These are phyloP conservation scores for Apis cerana DNA, from an alignment of 1,140 invertebrate genomes.

Conservation along the genomic window DNA sequence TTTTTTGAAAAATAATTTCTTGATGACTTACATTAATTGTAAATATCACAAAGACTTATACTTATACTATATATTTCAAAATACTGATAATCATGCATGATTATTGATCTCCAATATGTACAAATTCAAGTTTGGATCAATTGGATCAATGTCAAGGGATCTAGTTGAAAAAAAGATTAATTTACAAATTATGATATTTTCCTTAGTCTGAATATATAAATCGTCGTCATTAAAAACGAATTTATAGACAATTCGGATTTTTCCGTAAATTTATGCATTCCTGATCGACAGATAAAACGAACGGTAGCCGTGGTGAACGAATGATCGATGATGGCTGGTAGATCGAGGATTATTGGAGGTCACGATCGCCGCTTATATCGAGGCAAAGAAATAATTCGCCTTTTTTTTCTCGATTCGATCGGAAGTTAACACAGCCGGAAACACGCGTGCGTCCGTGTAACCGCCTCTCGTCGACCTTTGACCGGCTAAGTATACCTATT, in stretches of 20 bases:
- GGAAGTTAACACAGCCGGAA: slow-evolving; percentile 35
- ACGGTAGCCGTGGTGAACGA: slow-evolving; percentile 63
- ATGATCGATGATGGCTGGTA: slow-evolving; percentile 69
- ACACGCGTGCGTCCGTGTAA: slow-evolving; percentile 13
- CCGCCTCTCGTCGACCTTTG: slow-evolving; percentile 16
- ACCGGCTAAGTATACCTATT: slow-evolving; percentile 9
- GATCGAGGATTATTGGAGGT: slow-evolving; percentile 69
- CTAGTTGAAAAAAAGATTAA: too few relatives aligned
- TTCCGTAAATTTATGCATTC: slow-evolving; percentile 68
- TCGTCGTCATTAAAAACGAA: neutral
- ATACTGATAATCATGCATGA: too few relatives aligned
- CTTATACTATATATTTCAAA: too few relatives aligned
- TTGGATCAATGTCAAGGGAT: too few relatives aligned
- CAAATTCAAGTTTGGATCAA: too few relatives aligned
- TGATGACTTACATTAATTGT: too few relatives aligned
- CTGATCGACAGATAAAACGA: slow-evolving; percentile 71
- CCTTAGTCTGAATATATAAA: too few relatives aligned
- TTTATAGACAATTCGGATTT: slow-evolving; percentile 18
- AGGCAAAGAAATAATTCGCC: slow-evolving; percentile 52
- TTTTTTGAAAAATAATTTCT: too few relatives aligned
- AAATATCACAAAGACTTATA: too few relatives aligned
- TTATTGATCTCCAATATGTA: too few relatives aligned
- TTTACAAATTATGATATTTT: too few relatives aligned
- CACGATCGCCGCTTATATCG: slow-evolving; percentile 59
- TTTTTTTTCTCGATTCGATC: slow-evolving; percentile 32